Evolutionary conservation across 1,140 invertebrate species (phyloP), one percentile per base, ranked within the genome.

Genomic region (Carcinoscorpius rotundicauda): DNA sequence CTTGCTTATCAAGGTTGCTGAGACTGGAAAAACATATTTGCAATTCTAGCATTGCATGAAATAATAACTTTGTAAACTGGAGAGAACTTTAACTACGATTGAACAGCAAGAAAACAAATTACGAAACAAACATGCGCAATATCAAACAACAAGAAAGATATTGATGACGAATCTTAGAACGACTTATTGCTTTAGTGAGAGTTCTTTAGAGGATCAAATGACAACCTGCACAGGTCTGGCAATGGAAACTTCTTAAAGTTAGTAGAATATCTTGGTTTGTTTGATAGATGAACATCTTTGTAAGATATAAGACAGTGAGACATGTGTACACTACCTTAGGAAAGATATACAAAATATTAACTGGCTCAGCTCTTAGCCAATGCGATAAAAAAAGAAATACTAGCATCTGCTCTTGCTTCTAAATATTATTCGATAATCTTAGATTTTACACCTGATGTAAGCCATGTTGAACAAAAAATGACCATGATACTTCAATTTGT

Each of bases 401-500:
- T 57, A 57, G 0, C 56, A 4, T 29, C 29, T 57, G 56, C 4
- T n/a, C 10, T n/a, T n/a, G 10, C 9, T 4, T 10, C 56, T n/a
- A 57, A 57, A 57, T 57, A 57, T 55, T 55, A 55, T 57, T 57
- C 56, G 29, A 29, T 57, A 10, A 57, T 57, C 56, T 57, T 57
- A 29, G 56, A 57, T 57, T 57, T 3, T 29, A 57, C 4, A n/a
- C 56, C 56, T n/a, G 8, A 57, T 10, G 9, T 57, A n/a, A 57
- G 56, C 56, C 56, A 57, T 57, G 29, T 57, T 57, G 56, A 6
- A 57, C 10, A n/a, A n/a, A n/a, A n/a, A 29, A n/a, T 29, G 29
- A 29, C 29, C 10, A 57, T 57, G 29, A n/a, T n/a, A n/a, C n/a
- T n/a, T n/a, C n/a, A n/a, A n/a, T 29, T 29, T 29, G 29, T 57